These are phyloP conservation scores for Lacanobia oleracea DNA, from an alignment of 2,888 invertebrate species.

Conservation along the genomic window DNA sequence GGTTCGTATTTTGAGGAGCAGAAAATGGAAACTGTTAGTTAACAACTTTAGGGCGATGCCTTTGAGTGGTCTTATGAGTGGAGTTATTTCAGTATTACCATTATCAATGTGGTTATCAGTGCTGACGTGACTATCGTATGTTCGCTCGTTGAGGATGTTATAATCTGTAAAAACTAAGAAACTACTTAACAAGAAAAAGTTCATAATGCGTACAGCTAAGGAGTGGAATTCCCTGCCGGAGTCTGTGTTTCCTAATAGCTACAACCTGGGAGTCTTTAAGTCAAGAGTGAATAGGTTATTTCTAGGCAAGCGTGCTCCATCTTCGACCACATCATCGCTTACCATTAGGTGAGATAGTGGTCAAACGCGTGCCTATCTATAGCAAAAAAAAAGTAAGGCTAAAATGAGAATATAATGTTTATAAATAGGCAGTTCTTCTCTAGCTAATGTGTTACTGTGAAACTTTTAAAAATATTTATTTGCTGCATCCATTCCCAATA, in stretches of 20 bases:
- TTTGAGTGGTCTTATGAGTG: background rate
- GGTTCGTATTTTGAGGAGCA: background rate
- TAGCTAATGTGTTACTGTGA: slow-evolving; percentile 11
- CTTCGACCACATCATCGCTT: no score
- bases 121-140: background rate
- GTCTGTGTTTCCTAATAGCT: no score
- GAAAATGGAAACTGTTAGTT: background rate
- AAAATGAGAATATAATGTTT: slow-evolving; percentile 1
- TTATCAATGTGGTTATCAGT: background rate
- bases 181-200: background rate
- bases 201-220: no score
- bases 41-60: background rate
- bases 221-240: no score
- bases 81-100: background rate
- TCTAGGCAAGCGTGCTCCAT: no score
- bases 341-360: no score
- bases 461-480: slow-evolving; percentile 5
- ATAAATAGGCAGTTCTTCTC: background rate
- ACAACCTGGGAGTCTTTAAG: no score
- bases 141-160: background rate
- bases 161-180: background rate
- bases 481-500: slow-evolving; percentile 6
- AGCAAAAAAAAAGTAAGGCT: background rate
- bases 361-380: no score
- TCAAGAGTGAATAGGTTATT: no score